Evolutionary conservation across 2,113 vertebrate species (phyloP), one percentile per base, ranked within the genome.

Genomic region (Chauna torquata): DNA sequence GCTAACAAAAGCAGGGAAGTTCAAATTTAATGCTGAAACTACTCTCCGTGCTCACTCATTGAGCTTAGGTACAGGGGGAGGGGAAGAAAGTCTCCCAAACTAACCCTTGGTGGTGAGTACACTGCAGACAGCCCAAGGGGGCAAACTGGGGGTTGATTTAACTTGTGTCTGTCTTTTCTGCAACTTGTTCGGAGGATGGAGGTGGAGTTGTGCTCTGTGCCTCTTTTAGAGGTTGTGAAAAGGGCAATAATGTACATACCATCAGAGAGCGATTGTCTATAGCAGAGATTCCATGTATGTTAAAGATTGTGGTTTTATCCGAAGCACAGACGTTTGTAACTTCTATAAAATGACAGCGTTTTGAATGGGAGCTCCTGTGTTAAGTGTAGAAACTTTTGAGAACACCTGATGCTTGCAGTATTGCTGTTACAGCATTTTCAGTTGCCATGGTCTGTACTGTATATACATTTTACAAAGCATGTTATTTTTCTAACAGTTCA

Each of bases 1-100:
- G 96, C 96, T 98, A 97, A 98, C 97, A 98, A 98, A 98, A 97
- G 88, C 96, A 96, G 97, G 95, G 92, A 97, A 97, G 96, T 97
- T 97, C 96, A 97, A 97, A 98, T 97, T 97, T 98, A 96, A 97
- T 93, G 93, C 65, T 91, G 96, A 97, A 97, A 98, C 97, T 97
- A 97, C 94, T 97, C 93, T 97, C 92, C 93, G 22, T 95, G 97
- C 95, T 97, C 86, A 88, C 94, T 93, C 79, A 70, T 85, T 49
- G 90, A 97, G 95, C 95, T 9, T 95, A 97, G 97, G 97, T 97
- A 61, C 82, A 88, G 78, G 92, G 83, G 95, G 86, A 94, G 85
- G 95, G 90, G 95, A 89, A 69, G 86, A 91, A 86, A 87, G 79
- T 91, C 88, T 82, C 38, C 90, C 4, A 84, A 91, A 83, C 32